Percentiles rank a stretch among this genome's conserved stretches.
These are phyloP conservation scores for Mesembrinibis cayennensis DNA, from an alignment of 2,113 vertebrate genomes.

Conservation along the genomic window DNA sequence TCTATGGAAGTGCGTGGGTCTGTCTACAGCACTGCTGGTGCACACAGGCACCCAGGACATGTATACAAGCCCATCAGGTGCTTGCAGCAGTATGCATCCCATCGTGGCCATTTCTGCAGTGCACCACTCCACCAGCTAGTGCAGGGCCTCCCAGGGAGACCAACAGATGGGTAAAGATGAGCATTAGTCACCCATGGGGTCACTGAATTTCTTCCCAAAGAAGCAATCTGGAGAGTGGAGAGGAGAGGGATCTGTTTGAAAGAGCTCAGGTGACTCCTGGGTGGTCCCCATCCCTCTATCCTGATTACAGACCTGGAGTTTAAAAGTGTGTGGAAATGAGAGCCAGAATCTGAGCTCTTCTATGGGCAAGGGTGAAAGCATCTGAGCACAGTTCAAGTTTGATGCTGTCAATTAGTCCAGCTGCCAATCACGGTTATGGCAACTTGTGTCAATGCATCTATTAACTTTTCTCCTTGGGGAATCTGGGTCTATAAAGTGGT, in stretches of 20 bases:
- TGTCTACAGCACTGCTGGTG: background rate
- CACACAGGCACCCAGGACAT: background rate
- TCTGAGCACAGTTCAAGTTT: background rate
- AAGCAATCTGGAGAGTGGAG: background rate
- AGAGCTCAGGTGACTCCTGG: background rate
- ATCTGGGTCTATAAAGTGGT: background rate
- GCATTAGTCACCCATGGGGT: background rate
- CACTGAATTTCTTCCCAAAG: background rate
- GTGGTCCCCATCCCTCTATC: background rate
- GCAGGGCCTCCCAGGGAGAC: background rate
- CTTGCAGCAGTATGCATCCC: background rate
- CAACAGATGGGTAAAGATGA: background rate
- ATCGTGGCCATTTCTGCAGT: background rate
- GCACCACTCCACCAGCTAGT: background rate
- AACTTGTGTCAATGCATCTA: background rate
- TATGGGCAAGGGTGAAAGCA: background rate
- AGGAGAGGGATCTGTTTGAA: background rate
- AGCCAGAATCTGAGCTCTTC: background rate
- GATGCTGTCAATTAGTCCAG: background rate
- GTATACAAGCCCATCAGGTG: background rate
- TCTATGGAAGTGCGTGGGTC: background rate
- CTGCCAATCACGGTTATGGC: background rate
- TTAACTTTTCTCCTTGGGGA: background rate
- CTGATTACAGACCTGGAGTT: background rate
- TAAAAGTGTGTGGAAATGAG: background rate